Base-by-base conservation (phyloP, 2,888 invertebrate species). In the Crocallis elinguaria region DNA sequence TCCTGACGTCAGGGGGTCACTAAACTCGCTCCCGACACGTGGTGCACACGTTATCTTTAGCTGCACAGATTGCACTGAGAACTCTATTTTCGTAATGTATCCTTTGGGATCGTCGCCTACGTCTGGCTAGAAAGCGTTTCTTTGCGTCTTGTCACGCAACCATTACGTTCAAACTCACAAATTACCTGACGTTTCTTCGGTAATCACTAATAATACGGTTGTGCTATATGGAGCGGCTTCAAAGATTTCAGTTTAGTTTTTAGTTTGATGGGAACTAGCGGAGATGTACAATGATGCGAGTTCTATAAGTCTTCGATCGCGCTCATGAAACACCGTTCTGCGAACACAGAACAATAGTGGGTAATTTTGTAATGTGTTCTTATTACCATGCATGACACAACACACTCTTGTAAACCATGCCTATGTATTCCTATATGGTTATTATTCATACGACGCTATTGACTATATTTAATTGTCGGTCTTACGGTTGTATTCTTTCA, bases 331-430 rank as follows among this genome's bases (percentile, higher is more conserved):
- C 72, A 67, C 67, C 76, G 83, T 89, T 89, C 90, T 77, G 80
- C 84, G 88, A 88, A 90, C 77, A 61, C 79, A 83, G 83, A 88
- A 91, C 91, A 91, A 91, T 90, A 79, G 88, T 78, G 80, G 78
- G 84, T 86, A 83, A 84, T 89, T 88, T 88, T 88, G 88, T 88
- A 89, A 89, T 88, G 80, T 73, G 80, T 83, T 85, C 85, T 84
- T 84, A 87, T 88, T 87, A 86, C 81, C 79, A 86, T 84, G 81
- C 84, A 83, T 89, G 87, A 88, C 75, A 86, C 86, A 89, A 90
- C 76, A 65, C 68, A 66, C 75, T 71, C 75, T 78, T 69, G 67
- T 79, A 76, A 69, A 60, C 57, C 69, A 67, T 67, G 66, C 49
- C 41, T 68, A 65, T 72, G 74, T 78, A 74, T 67, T 67, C 65